Evolutionary conservation across 2,888 invertebrate genomes (phyloP), one percentile per base, ranked within the genome.

Genomic region (Clitarchus hookeri): DNA sequence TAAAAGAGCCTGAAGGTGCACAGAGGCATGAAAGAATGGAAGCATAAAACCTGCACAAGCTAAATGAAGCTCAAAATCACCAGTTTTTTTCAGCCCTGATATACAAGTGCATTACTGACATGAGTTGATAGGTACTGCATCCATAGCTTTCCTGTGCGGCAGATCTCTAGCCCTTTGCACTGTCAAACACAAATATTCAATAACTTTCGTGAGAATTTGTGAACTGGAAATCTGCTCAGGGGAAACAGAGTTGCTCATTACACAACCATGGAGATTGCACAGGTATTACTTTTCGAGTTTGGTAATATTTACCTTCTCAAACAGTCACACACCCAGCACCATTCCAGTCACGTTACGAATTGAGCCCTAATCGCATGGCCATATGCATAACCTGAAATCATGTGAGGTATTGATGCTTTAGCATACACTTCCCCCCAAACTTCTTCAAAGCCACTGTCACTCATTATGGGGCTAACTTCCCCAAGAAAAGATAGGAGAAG

Each of bases 401-500:
- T 85, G 23, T 86, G 78, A 65, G n/a, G 27, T 11, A 82, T 54
- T 85, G 86, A 86, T 36, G 6, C 36, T 44, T 23, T 23, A 26
- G 85, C 85, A 82, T 86, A 86, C 19, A 86, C 80, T 85, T 26
- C 23, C 23, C 19, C 19, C 53, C n/a, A 85, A 44, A 85, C 27
- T 54, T 86, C 86, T 82, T 86, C 65, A 36, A 86, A 25, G 16
- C 85, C 86, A 80, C 83, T 82, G 11, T 83, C 84, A 44, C 19
- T 23, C 86, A 86, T 86, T 78, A 80, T 85, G 25, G 77, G n/a
- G 23, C 86, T 84, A 85, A 77, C 36, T 19, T 25, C 53, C 8
- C 86, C 85, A n/a, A 86, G 48, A 27, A 86, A 86, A 36, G 85
- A 85, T 44, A 85, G 54, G 12, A 85, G 83, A n/a, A 85, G 78